Percentiles rank a stretch among this genome's conserved stretches.
phyloP scores from a whole-genome alignment of 2,113 vertebrate genomes.

The Struthidea cinerea region DNA sequence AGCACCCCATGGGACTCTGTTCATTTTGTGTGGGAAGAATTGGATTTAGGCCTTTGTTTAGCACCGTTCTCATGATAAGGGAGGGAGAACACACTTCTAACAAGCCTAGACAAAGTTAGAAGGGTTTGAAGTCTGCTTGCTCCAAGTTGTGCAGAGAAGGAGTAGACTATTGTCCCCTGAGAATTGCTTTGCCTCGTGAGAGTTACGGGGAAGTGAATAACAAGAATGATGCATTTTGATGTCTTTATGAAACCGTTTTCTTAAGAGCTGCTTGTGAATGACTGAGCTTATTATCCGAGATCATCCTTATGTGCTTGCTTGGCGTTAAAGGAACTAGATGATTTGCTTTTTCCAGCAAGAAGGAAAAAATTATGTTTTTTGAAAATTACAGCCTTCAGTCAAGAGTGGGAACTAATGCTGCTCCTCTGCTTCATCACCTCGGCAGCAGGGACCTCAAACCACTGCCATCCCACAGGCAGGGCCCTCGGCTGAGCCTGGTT shows the following conservation, averaged over 20 bases:
- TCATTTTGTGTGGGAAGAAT: not conserved
- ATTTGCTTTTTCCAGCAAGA: constrained; percentile 43
- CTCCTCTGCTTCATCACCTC: not conserved
- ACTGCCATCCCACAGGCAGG: not conserved
- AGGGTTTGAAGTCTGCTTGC: not conserved
- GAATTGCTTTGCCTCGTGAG: not conserved
- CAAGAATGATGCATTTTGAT: not conserved
- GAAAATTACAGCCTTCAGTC: constrained; percentile 35
- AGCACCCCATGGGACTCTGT: not conserved
- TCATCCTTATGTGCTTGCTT: not conserved
- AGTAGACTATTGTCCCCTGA: not conserved
- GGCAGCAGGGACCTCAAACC: not conserved
- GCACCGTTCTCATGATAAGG: not conserved
- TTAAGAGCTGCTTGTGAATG: not conserved
- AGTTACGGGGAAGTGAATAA: not conserved
- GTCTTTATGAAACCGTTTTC: not conserved
- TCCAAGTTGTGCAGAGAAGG: not conserved
- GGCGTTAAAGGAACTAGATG: not conserved
- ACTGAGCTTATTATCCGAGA: not conserved
- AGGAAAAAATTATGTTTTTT: not conserved
- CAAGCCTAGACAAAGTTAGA: not conserved
- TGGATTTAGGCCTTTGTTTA: not conserved
- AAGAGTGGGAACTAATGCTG: not conserved
- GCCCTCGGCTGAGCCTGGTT: not conserved
- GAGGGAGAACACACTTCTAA: not conserved